Evolutionary conservation across 2,888 invertebrate species (phyloP), one percentile per base, ranked within the genome.

Genomic region (Zaprionus obscuricornis): DNA sequence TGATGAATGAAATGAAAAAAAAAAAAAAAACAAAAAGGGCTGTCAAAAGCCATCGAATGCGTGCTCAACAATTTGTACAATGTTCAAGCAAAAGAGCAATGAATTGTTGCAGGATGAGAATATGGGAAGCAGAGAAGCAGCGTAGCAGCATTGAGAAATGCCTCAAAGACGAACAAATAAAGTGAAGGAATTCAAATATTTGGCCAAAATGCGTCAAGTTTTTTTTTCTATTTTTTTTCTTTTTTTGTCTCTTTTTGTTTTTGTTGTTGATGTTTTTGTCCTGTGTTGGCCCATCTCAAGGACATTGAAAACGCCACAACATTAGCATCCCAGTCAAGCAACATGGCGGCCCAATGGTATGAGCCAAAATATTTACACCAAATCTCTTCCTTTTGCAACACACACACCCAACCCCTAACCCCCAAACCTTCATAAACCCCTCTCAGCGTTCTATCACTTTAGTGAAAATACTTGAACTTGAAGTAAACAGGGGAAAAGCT

Each of bases 181-280:
- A 60, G 49, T 57, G 43, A 67, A 77, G 56, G 55, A 77, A 84
- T 66, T 66, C 71, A 84, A 86, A 81, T 84, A 84, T 81, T 81
- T 81, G 74, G 60, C 57, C 54, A 66, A 81, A 81, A 77, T 81
- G 84, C 84, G 81, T 78, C 77, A 71, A 67, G 79, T 60, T 81
- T 49, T 58, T 58, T 43, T 52, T 40, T 47, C n/a, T n/a, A n/a
- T n/a, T n/a, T n/a, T n/a, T n/a, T n/a, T n/a, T n/a, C n/a, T n/a
- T n/a, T n/a, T n/a, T n/a, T n/a, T n/a, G n/a, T n/a, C n/a, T n/a
- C n/a, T n/a, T n/a, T n/a, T n/a, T n/a, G n/a, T n/a, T n/a, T n/a
- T n/a, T n/a, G n/a, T n/a, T n/a, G n/a, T n/a, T n/a, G n/a, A n/a
- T n/a, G n/a, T n/a, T n/a, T n/a, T n/a, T n/a, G n/a, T n/a, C n/a